Evolutionary conservation across 2,113 vertebrate species (phyloP), one percentile per base, ranked within the genome.

Genomic region (Leucosticte australis): DNA sequence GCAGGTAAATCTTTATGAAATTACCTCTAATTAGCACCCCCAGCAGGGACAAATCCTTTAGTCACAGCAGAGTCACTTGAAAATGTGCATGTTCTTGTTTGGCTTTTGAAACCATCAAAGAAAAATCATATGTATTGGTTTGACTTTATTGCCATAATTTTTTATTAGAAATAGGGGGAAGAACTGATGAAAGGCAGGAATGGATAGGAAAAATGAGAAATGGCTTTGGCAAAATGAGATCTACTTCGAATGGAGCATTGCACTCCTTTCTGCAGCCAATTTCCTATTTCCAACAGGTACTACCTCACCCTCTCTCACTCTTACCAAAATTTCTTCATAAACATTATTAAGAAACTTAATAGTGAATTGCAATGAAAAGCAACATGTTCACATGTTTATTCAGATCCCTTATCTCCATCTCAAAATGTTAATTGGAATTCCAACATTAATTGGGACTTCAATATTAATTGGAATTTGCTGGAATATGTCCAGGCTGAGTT

Each of bases 1-100:
- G 49, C 85, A 95, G 91, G 85, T 93, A 86, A 94, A 85, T 35
- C 56, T 57, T 83, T 83, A 92, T 91, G 90, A 79, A 89, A 94
- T 89, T 95, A 13, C 56, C 18, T 87, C 73, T 96, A 93, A 97
- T 97, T 94, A 96, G 62, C 74, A 92, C 31, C 74, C 44, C n/a
- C 56, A 87, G 41, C 26, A 93, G 47, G 81, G 83, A 95, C 22
- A 94, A 85, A 85, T 82, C n/a, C 64, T 94, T 90, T 22, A 93
- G 59, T 89, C 65, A 83, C 62, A 92, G 70, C 37, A 69, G 56
- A 93, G 33, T 70, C 42, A 81, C 50, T 90, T 77, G 55, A 90
- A 73, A 91, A 83, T 62, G 28, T 63, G 18, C 30, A 27, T 68
- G 71, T 73, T 93, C 83, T 83, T 67, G 15, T 86, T 91, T 74